phyloP scores from a whole-genome alignment of 1,140 invertebrate species.

The Antheraea pernyi region DNA sequence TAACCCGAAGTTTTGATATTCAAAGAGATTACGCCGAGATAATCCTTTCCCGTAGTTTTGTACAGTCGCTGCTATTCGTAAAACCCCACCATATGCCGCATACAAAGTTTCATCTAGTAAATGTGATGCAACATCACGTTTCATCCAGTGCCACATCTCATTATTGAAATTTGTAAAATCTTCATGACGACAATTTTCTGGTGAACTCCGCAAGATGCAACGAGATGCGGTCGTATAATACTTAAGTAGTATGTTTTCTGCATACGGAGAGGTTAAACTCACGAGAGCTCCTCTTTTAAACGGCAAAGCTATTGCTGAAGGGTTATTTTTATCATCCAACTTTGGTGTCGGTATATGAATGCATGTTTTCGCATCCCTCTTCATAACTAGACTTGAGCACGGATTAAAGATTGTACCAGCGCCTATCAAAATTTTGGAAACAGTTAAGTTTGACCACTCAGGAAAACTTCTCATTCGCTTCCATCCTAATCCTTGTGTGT shows the following conservation, averaged over 20 bases:
- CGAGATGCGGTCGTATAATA: constrained; percentile 78
- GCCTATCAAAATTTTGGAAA: constrained; percentile 53
- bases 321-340: constrained; percentile 43
- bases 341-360: constrained; percentile 56
- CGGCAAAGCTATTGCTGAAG: constrained; percentile 72
- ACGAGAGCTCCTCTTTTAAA: constrained; percentile 76
- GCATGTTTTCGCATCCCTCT: constrained; percentile 60
- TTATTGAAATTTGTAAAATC: constrained; percentile 78
- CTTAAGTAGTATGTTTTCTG: constrained; percentile 79
- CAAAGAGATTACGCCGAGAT: constrained; percentile 54
- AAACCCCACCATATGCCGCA: constrained; percentile 80
- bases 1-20: constrained; percentile 30
- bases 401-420: constrained; percentile 46
- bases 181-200: constrained; percentile 74
- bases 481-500: constrained; percentile 81
- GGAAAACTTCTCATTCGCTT: constrained; percentile 53
- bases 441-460: constrained; percentile 51
- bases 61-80: constrained; percentile 79
- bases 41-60: constrained; percentile 72
- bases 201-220: constrained; percentile 58
- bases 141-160: constrained; percentile 80
- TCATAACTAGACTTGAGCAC: constrained; percentile 46
- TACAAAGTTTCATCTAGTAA: constrained; percentile 81
- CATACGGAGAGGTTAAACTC: constrained; percentile 75
- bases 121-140: constrained; percentile 77